Base-by-base conservation (phyloP, 2,888 invertebrate species). In the Griposia aprilina region DNA sequence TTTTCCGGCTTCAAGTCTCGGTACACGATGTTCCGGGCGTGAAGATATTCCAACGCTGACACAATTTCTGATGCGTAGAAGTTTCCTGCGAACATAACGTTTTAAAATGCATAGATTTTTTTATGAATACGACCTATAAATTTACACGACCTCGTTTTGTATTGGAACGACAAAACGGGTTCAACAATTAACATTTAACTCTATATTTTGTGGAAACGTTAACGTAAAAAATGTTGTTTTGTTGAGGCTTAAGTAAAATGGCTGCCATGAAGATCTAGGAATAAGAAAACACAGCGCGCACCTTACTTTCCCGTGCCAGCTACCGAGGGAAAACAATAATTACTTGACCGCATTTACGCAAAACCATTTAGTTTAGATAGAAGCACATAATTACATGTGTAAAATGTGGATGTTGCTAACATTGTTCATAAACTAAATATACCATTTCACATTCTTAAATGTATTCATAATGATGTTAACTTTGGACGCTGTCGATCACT, bases 1-100 rank as follows among this genome's bases (percentile, higher is more conserved):
- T 99, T 99, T 94, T 99, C 99, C 0, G 99, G 99, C 94, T 99
- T 99, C 88, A 99, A 96, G 92, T 99, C 99, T 76, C 97, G 95
- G 95, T 99, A 99, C 52, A 99, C 99, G 85, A 99, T 98, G 93
- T 98, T 98, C 89, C 98, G 97, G 59, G 98, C 97, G 96, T 99
- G 99, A 63, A 99, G 97, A 94, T 99, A 99, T 93, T 99, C 99
- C 89, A 99, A 95, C 0, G 99, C 99, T 80, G 98, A 98, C 48
- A 99, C 98, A 89, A 99, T 99, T 97, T 99, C 99, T 71, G 99
- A 97, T 7, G 99, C 98, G 96, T 99, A 99, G 96, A 99, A 99
- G 93, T 98, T 98, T 82, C 98, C 98, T 98, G 94, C 50, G 87
- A 91, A 80, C 78, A 83, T 67, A 84, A 74, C 60, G 52, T 78